phyloP scores from a whole-genome alignment of 2,113 vertebrate species.

The Rhea americana region DNA sequence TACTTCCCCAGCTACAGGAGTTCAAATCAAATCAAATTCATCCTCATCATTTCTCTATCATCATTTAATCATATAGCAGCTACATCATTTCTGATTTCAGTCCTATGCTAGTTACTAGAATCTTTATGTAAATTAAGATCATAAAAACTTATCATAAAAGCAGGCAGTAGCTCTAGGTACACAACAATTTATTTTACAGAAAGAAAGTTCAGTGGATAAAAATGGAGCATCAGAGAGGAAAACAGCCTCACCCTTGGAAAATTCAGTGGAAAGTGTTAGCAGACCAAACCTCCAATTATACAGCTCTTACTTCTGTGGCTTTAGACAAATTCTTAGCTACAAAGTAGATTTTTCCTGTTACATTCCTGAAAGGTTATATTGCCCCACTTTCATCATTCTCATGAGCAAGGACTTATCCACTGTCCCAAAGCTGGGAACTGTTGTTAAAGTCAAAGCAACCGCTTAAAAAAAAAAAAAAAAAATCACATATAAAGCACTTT shows the following conservation, averaged over 20 bases:
- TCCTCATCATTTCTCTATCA: not conserved
- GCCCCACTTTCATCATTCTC: not conserved
- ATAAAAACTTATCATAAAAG: not conserved
- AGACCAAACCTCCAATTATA: not conserved
- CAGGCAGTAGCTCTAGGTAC: not conserved
- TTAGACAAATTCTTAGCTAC: not conserved
- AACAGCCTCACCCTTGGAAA: not conserved
- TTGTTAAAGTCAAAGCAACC: not conserved
- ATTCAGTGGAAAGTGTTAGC: slow-evolving; percentile 23
- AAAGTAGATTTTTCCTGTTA: not conserved
- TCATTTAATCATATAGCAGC: not conserved
- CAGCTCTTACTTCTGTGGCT: not conserved
- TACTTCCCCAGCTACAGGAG: not conserved
- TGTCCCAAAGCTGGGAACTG: not conserved
- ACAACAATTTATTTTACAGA: not conserved
- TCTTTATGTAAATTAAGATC: not conserved
- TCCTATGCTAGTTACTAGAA: not conserved
- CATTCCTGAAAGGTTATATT: not conserved
- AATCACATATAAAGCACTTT: not conserved
- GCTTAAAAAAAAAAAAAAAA: not conserved
- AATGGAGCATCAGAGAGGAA: not conserved
- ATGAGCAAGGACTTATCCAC: not conserved
- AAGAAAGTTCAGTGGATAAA: slow-evolving; percentile 6
- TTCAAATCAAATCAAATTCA: not conserved
- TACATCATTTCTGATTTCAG: not conserved